phyloP scores from a whole-genome alignment of 2,113 vertebrate species.

The Calonectris borealis region DNA sequence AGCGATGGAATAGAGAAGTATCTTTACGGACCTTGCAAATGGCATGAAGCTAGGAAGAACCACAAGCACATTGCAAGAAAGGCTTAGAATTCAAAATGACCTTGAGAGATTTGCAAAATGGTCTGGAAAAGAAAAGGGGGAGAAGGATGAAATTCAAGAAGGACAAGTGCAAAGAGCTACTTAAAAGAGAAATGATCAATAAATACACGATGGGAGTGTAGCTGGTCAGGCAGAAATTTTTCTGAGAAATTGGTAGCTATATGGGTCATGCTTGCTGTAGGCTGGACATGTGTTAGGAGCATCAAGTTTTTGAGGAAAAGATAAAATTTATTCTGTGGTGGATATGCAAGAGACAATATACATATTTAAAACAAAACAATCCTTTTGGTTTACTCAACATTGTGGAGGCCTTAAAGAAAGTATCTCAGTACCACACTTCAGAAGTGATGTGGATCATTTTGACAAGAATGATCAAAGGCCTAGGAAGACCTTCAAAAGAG shows the following conservation, averaged over 20 bases:
- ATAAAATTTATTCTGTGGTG: not conserved
- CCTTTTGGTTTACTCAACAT: not conserved
- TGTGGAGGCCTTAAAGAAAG: not conserved
- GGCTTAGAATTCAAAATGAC: not conserved
- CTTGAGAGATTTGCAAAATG: not conserved
- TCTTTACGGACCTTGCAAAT: not conserved
- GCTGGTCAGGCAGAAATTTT: not conserved
- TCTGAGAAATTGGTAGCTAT: not conserved
- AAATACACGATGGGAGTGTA: not conserved
- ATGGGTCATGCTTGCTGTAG: not conserved
- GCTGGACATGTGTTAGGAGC: not conserved
- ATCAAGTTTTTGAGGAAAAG: not conserved
- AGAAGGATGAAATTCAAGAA: not conserved
- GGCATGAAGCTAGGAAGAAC: not conserved
- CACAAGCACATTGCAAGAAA: not conserved
- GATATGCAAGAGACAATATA: not conserved
- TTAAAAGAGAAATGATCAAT: constrained; percentile 9
- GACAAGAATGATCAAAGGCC: not conserved
- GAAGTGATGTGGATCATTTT: not conserved
- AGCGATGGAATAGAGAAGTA: not conserved
- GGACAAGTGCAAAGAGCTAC: not conserved
- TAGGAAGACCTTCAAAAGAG: not conserved
- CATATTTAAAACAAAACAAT: not conserved
- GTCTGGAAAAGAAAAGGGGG: not conserved
- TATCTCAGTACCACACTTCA: not conserved